Evolutionary conservation across 2,797 vertebrate species (phyloP), one percentile per base, ranked within the genome.

Genomic region (Parambassis ranga): DNA sequence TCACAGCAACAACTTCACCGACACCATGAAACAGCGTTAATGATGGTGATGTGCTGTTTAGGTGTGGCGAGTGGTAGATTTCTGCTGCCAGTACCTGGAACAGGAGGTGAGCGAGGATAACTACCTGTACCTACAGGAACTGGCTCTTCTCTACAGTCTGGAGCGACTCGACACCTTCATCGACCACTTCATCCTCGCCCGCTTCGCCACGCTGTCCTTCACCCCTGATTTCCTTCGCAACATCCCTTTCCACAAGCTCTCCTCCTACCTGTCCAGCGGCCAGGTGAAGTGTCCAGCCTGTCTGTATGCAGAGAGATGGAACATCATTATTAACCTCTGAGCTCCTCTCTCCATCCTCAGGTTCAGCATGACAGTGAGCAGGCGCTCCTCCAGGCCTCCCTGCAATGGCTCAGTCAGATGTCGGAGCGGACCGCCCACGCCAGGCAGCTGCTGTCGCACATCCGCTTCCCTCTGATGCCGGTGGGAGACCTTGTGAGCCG

Each of bases 21-120:
- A n/a, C n/a, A n/a, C n/a, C n/a, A n/a, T n/a, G n/a, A n/a, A n/a
- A n/a, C 24, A 26, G 24, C 24, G 9, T 30, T 11, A 28, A 28
- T 0, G 4, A 4, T 18, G 43, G 16, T 9, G 43, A n/a, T 13
- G 24, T 24, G 84, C 94, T 51, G 84, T 94, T 61, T 93, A 99
- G 93, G 94, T 97, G 76, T 95, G 95, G 94, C 93, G 88, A 6
- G 95, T 82, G 50, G 96, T 99, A 3, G 96, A 98, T 79, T 96
- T 99, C 89, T 99, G 97, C 78, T 98, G 97, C 0, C 95, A 97
- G 89, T 98, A 95, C 63, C 87, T 98, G 84, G 95, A 98, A 89
- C 92, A 88, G 14, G 95, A 98, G 59, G 95, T 98, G 74, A 95
- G 88, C 0, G 94, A 97, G 81, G 95, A 97, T 71, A 98, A 96